Evolutionary conservation across 2,888 invertebrate genomes (phyloP), one percentile per base, ranked within the genome.

Genomic region (Seira sanloemensis): DNA sequence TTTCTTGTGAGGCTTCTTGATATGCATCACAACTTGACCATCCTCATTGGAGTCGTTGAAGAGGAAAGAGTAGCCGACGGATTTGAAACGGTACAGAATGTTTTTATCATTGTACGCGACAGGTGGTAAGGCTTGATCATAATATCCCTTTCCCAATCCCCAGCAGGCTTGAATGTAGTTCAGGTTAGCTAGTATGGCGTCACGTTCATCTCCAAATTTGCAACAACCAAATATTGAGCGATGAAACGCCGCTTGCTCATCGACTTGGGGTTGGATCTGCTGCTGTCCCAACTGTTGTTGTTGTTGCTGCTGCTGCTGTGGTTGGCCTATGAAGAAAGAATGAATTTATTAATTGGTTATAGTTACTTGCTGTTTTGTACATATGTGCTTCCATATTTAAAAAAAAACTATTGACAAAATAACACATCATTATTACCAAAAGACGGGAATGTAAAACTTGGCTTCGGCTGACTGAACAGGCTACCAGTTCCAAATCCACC

Each of bases 191-290:
- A 99, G 93, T 26, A 97, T 95, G 83, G 95, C 95, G 91, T 99
- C 99, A 46, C 98, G 93, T 91, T 99, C 99, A 91, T 99, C 99
- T 18, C 97, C 97, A 91, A 96, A 99, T 71, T 98, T 94, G 73
- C 94, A 94, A 86, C 95, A 95, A 90, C 95, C 95, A 88, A 95
- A 94, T 0, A 96, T 94, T 0, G 96, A 94, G 84, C 94, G 94
- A 7, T 94, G 94, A 65, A 96, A 92, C 0, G 94, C 94, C 90
- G 95, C 95, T 50, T 94, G 93, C 0, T 94, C 93, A 83, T 93
- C 94, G 12, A 89, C 68, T 24, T 78, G 80, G 2, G 58, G 91
- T 89, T 62, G 88, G 37, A 76, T 84, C 91, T 26, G 92, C 90
- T 91, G 91, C 91, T 58, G 92, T 91, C 62, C 91, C 89, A 76